A percentile compares a stretch with the other conserved stretches of the same genome.
These are phyloP conservation scores for Oikopleura albicans DNA, from an alignment of 23 tunicate species.

Conservation along the genomic window DNA sequence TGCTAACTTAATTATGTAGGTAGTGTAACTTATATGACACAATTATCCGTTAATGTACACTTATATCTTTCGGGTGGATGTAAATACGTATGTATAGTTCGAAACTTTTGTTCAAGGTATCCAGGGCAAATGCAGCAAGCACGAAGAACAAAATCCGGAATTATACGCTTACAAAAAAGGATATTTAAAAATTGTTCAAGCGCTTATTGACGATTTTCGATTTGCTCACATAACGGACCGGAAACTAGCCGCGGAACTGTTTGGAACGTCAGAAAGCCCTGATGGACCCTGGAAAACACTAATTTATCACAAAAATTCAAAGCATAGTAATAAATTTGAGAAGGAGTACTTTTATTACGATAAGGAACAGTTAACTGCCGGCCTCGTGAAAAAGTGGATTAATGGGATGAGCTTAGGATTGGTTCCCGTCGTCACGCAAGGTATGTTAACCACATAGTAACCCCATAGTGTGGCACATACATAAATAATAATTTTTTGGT, in stretches of 20 bases:
- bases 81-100: too few relatives aligned
- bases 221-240: background rate
- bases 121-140: too few relatives aligned
- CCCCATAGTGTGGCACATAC: background rate
- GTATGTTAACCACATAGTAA: background rate
- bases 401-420: background rate
- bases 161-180: background rate
- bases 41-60: too few relatives aligned
- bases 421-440: background rate
- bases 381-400: background rate
- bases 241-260: background rate
- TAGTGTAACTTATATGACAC: too few relatives aligned
- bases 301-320: background rate
- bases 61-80: too few relatives aligned
- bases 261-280: too few relatives aligned
- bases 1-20: too few relatives aligned
- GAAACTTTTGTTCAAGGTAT: too few relatives aligned
- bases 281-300: background rate
- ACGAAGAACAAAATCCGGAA: background rate
- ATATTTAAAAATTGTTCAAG: background rate
- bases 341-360: background rate
- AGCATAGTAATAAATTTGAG: background rate
- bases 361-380: background rate
- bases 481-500: too few relatives aligned
- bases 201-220: background rate